Evolutionary conservation across 1,140 invertebrate genomes (phyloP).

Genomic region (Musca domestica): DNA sequence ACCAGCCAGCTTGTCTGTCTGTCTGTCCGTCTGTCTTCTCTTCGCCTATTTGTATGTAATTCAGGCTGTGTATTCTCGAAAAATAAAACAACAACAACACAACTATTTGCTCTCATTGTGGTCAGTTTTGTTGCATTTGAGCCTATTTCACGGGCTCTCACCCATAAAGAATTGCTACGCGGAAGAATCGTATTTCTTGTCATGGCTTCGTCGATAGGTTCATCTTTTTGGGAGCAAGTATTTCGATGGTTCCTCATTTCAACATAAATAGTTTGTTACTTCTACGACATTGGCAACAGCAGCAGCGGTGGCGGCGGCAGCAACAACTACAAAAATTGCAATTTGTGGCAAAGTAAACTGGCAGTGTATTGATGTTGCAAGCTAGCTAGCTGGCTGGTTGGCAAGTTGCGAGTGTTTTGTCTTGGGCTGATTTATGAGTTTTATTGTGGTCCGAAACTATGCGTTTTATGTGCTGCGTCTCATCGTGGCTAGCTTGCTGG

Average conservation of each 20-base stretch:
- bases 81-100: not conserved
- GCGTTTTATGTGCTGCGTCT: slow-evolving; percentile 20
- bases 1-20: too few species aligned
- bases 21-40: too few species aligned
- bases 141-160: slow-evolving; percentile 1
- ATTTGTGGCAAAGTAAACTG: not conserved
- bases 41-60: too few species aligned
- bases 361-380: slow-evolving; percentile 3
- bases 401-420: slow-evolving; percentile 19
- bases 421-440: slow-evolving; percentile 18
- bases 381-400: not conserved
- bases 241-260: not conserved
- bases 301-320: too few species aligned
- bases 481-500: too few species aligned
- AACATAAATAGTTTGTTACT: too few species aligned
- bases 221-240: not conserved
- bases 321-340: too few species aligned
- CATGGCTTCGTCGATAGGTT: not conserved
- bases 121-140: slow-evolving; percentile 5
- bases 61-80: too few species aligned
- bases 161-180: not conserved
- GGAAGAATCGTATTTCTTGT: slow-evolving; percentile 14
- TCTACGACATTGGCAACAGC: too few species aligned
- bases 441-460: slow-evolving; percentile 19
- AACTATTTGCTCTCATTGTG: slow-evolving; percentile 19